Evolutionary conservation across 2,797 vertebrate genomes (phyloP).

Genomic region (Botia kubotai): DNA sequence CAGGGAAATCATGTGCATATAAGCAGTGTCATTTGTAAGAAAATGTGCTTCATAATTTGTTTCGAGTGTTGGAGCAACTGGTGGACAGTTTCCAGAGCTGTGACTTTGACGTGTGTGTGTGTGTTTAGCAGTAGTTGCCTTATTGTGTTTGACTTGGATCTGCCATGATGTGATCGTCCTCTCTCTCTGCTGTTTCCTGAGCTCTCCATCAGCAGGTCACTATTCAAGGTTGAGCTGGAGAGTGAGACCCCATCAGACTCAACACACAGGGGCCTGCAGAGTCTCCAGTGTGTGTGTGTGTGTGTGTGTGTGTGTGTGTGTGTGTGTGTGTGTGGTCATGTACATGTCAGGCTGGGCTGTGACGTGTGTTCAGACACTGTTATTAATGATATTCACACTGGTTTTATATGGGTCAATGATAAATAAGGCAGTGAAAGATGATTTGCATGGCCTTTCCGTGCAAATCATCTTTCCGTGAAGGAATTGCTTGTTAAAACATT

Average conservation of each 20-base stretch:
- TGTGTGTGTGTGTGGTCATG: neutral
- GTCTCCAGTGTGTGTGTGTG: neutral
- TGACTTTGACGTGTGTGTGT: conserved; percentile 1
- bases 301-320: neutral
- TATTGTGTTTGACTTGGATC: conserved; percentile 41
- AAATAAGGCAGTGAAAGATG: neutral
- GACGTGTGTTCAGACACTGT: neutral
- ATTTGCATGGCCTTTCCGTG: no score
- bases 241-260: conserved; percentile 43
- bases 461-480: no score
- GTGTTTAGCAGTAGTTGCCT: conserved; percentile 20
- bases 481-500: no score
- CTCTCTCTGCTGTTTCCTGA: conserved; percentile 60
- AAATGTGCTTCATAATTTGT: neutral
- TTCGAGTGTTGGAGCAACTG: neutral
- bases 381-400: conserved; percentile 1
- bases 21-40: neutral
- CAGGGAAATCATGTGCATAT: neutral
- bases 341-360: neutral
- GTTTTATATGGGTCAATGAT: neutral
- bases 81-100: conserved; percentile 27
- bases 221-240: conserved; percentile 64
- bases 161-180: conserved; percentile 24
- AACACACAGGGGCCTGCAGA: conserved; percentile 37
- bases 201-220: conserved; percentile 60